Evolutionary conservation across 2,113 vertebrate genomes (phyloP).

Genomic region (Austrofundulus limnaeus): DNA sequence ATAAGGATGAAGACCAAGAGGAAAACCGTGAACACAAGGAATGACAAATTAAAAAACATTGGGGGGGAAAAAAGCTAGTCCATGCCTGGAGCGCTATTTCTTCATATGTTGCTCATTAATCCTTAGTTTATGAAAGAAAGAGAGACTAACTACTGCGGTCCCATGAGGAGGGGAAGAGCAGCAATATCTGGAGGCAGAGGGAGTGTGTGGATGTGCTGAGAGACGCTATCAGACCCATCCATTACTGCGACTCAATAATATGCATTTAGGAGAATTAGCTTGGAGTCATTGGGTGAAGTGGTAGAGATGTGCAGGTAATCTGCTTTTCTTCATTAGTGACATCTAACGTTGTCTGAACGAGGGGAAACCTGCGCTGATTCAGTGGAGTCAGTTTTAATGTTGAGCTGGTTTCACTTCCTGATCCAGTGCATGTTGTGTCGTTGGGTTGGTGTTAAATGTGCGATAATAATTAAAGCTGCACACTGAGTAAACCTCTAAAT

Average conservation of each 20-base stretch:
- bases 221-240: slow-evolving; percentile 39
- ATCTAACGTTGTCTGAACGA: slow-evolving; percentile 18
- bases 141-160: slow-evolving; percentile 52
- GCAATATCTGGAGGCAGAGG: slow-evolving; percentile 36
- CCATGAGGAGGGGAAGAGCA: slow-evolving; percentile 31
- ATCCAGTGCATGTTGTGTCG: not conserved
- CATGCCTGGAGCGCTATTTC: slow-evolving; percentile 47
- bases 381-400: not conserved
- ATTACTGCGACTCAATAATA: slow-evolving; percentile 42
- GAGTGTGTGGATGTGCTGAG: slow-evolving; percentile 32
- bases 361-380: slow-evolving; percentile 15
- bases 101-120: slow-evolving; percentile 64
- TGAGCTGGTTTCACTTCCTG: not conserved
- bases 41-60: slow-evolving; percentile 21
- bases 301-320: slow-evolving; percentile 30
- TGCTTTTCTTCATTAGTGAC: slow-evolving; percentile 29
- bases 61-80: slow-evolving; percentile 29
- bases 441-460: not conserved
- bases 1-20: not conserved
- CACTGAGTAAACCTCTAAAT: not conserved
- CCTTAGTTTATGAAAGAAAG: slow-evolving; percentile 66
- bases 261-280: slow-evolving; percentile 36
- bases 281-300: slow-evolving; percentile 34
- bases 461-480: not conserved
- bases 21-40: slow-evolving; percentile 2